phyloP scores from a whole-genome alignment of 2,113 vertebrate genomes.

The Paramormyrops kingsleyae region DNA sequence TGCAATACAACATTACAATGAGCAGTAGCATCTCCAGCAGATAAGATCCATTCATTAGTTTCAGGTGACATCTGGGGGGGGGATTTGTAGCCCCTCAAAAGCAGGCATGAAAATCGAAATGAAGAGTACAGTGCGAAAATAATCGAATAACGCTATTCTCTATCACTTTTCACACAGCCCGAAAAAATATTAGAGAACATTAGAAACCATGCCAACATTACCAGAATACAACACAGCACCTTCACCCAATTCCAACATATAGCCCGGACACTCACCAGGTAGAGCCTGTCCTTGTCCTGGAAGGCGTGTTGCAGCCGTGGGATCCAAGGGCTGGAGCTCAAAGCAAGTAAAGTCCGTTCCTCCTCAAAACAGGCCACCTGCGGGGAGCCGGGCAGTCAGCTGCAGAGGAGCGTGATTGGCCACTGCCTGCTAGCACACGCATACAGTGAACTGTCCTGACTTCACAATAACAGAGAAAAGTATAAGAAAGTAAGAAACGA shows the following conservation, averaged over 20 bases:
- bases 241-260: neutral
- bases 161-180: neutral
- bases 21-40: neutral
- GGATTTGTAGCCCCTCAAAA: neutral
- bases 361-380: slow-evolving; percentile 87
- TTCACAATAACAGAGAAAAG: neutral
- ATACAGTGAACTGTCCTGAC: neutral
- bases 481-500: neutral
- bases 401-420: neutral
- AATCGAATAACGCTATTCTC: neutral
- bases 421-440: neutral
- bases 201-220: neutral
- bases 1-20: neutral
- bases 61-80: neutral
- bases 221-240: neutral
- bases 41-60: neutral
- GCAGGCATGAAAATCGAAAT: neutral
- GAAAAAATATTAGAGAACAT: neutral
- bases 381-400: slow-evolving; percentile 1
- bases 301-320: slow-evolving; percentile 85
- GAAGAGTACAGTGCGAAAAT: neutral
- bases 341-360: slow-evolving; percentile 76
- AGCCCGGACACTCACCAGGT: slow-evolving; percentile 70
- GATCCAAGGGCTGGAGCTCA: slow-evolving; percentile 81
- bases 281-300: slow-evolving; percentile 85